Evolutionary conservation across 2,113 vertebrate genomes (phyloP), one percentile per base, ranked within the genome.

Genomic region (Paradoxurus hermaphroditus): DNA sequence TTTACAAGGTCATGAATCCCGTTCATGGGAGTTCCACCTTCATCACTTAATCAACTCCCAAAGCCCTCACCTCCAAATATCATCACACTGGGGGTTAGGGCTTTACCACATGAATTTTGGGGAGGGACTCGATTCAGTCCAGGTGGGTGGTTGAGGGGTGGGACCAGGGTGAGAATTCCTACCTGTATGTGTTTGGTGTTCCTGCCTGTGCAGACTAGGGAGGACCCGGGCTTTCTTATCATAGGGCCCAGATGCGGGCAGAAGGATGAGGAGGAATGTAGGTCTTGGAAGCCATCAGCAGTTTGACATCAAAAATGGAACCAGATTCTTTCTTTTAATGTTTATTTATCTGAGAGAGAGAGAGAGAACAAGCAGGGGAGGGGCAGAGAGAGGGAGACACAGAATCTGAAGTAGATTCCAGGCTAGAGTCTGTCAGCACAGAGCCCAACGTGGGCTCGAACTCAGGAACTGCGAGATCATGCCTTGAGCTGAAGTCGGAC

Each of bases 391-490:
- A 59, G 56, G 56, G 56, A 59, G 21, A 59, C 56, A 59, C 56
- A 59, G 56, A 59, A 59, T 59, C 21, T 1, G 19, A 59, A 59
- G 21, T 23, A 59, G 56, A 23, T 23, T 59, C 21, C 21, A 59
- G 56, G 21, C 56, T n/a, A n/a, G n/a, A n/a, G n/a, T 23, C 3
- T 3, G 56, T 59, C 56, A 59, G 56, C 56, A 1, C 56, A 59
- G 56, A 59, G 56, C 56, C 56, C 7, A 3, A 59, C 18, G 56
- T 3, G 56, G 56, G 56, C 56, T 23, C 21, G 18, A 23, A 59
- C 56, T 23, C 56, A 23, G 3, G 0, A 0, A 23, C 21, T 2
- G 0, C 18, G 56, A 59, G 21, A 59, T 23, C 56, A 23, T 23
- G 56, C 21, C 56, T 21, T 59, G 56, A 59, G 21, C 56, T 23